Evolutionary conservation across 2,113 vertebrate species (phyloP), one percentile per base, ranked within the genome.

Genomic region (human): DNA sequence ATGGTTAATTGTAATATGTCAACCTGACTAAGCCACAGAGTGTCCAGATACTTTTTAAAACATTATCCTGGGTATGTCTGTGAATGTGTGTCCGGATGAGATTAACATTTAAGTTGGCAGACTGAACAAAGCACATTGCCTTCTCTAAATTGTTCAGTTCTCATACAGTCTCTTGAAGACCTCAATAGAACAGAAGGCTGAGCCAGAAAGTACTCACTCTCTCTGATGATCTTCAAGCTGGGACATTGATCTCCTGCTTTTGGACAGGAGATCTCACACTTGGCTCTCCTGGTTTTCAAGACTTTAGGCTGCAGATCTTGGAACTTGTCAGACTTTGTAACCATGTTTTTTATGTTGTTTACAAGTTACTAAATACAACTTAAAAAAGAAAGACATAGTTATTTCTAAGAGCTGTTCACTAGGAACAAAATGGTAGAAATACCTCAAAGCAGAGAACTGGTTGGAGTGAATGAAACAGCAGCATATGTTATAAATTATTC

Each of bases 361-460:
- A 91, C 50, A 52, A 84, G 81, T 97, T 84, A 84, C 75, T 89
- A 76, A 97, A 75, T 94, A 84, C 94, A 38, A 94, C 40, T 66
- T 68, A 22, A 85, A 89, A 73, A 94, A 79, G 35, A 96, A 97
- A 88, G 45, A 95, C 97, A 88, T 96, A 75, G 96, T 88, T 78
- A 57, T 96, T 97, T 97, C 92, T 30, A 95, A 89, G 92, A 97
- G 95, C 45, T 93, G 97, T 90, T 97, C 72, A 93, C 96, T 57
- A 97, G 93, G 20, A 50, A 61, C 3, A 80, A 95, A 98, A 88
- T 76, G 25, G 85, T 52, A 84, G 92, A 97, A 97, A 88, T 93
- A 57, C 35, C 73, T 12, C 76, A 79, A 95, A 97, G 38, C 52
- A 66, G 25, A 89, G 25, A 94, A 72, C 4, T 85, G 43, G 14